Percentiles rank a stretch among this genome's conserved stretches.
phyloP scores from a whole-genome alignment of 1,140 invertebrate species.

The Maniola jurtina region DNA sequence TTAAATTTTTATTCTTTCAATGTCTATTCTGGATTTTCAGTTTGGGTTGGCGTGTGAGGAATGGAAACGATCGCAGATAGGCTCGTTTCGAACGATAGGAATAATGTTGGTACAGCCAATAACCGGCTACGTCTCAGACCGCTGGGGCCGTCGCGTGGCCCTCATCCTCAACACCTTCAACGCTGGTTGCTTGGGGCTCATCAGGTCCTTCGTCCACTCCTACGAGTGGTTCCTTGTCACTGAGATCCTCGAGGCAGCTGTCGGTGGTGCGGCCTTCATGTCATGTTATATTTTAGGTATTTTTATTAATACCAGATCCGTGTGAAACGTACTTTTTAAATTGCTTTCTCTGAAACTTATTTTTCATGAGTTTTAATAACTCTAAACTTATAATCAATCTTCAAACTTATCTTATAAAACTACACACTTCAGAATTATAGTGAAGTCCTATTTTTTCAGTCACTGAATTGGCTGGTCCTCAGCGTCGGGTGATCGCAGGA shows the following conservation, averaged over 20 bases:
- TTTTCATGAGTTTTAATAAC: too few relatives aligned
- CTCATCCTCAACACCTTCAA: conserved; percentile 81
- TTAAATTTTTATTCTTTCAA: too few relatives aligned
- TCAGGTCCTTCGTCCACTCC: conserved; percentile 82
- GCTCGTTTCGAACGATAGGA: conserved; percentile 85
- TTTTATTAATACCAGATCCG: too few relatives aligned
- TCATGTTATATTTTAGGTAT: conserved; percentile 75
- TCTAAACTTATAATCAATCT: background rate
- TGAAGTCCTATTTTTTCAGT: conserved; percentile 77
- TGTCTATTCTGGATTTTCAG: conserved; percentile 33
- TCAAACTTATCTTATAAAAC: too few relatives aligned
- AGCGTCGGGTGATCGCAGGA: conserved; percentile 85
- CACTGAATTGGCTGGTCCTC: conserved; percentile 87
- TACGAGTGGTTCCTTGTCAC: conserved; percentile 83
- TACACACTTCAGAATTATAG: too few relatives aligned
- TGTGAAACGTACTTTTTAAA: too few relatives aligned
- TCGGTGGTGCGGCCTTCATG: conserved; percentile 68
- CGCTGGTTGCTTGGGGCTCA: conserved; percentile 81
- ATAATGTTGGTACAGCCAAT: conserved; percentile 85
- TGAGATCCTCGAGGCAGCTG: conserved; percentile 83
- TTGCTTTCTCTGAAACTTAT: too few relatives aligned
- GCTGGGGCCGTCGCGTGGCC: conserved; percentile 81
- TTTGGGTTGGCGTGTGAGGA: conserved; percentile 74
- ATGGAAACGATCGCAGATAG: conserved; percentile 85
- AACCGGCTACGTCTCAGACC: conserved; percentile 83